Evolutionary conservation across 2,797 vertebrate species (phyloP).

Genomic region (Pagetopsis macropterus): DNA sequence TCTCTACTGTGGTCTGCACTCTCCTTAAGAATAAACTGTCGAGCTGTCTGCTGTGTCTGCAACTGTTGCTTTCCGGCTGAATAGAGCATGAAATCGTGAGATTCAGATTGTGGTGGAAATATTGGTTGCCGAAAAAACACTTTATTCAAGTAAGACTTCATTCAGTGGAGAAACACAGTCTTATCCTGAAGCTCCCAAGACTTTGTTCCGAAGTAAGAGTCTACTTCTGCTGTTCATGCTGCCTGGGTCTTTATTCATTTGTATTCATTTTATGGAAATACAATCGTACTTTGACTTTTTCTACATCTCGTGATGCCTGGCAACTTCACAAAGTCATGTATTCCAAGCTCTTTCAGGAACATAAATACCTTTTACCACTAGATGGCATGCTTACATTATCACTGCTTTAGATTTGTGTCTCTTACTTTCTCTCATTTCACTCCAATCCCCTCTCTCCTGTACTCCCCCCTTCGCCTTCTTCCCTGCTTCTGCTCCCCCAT

Average conservation of each 20-base stretch:
- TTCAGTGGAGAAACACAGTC: neutral
- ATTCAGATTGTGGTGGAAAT: slow-evolving; percentile 50
- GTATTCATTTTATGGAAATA: neutral
- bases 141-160: slow-evolving; percentile 25
- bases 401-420: neutral
- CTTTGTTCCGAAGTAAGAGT: slow-evolving; percentile 22
- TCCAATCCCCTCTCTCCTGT: neutral
- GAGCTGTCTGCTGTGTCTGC: slow-evolving; percentile 55
- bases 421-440: slow-evolving; percentile 3
- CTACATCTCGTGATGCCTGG: slow-evolving; percentile 27
- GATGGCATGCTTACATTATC: slow-evolving; percentile 77
- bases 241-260: slow-evolving; percentile 25
- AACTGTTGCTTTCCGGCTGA: slow-evolving; percentile 58
- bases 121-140: slow-evolving; percentile 55
- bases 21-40: slow-evolving; percentile 40
- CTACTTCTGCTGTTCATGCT: slow-evolving; percentile 4
- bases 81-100: slow-evolving; percentile 65
- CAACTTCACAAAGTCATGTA: slow-evolving; percentile 9
- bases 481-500: slow-evolving; percentile 7
- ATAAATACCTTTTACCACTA: slow-evolving; percentile 65
- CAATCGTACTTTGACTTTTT: slow-evolving; percentile 20
- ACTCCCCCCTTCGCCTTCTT: neutral
- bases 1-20: slow-evolving; percentile 43
- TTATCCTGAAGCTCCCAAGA: slow-evolving; percentile 36
- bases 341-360: neutral